phyloP scores from a whole-genome alignment of 1,140 invertebrate species.

The Formica selysi region DNA sequence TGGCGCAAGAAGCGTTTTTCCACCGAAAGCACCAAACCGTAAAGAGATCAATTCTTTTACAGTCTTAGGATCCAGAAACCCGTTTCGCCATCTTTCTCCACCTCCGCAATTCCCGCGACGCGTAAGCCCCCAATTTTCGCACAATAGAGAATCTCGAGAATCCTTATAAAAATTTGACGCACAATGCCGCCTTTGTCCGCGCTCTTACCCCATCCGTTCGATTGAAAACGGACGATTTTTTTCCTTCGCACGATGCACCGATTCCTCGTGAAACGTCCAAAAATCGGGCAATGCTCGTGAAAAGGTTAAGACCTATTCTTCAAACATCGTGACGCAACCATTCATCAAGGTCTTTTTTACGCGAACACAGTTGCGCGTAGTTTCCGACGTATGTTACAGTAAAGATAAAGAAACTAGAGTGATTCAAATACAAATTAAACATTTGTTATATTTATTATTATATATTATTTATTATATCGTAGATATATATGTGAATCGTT shows the following conservation, averaged over 20 bases:
- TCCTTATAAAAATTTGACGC: constrained; percentile 82
- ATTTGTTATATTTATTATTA: not conserved
- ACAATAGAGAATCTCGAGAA: constrained; percentile 81
- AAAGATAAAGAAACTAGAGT: not conserved
- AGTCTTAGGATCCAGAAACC: constrained; percentile 79
- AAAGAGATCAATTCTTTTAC: constrained; percentile 76
- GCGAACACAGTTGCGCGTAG: not conserved
- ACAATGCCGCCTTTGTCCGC: constrained; percentile 81
- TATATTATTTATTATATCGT: too few species aligned
- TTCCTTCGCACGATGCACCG: constrained; percentile 55
- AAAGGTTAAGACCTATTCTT: constrained; percentile 71
- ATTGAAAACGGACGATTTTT: constrained; percentile 80
- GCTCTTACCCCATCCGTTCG: constrained; percentile 80
- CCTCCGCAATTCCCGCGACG: constrained; percentile 75
- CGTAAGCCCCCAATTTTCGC: constrained; percentile 82
- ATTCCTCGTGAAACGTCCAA: constrained; percentile 76
- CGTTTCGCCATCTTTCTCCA: constrained; percentile 82
- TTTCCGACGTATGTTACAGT: not conserved
- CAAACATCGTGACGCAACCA: constrained; percentile 42
- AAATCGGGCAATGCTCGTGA: constrained; percentile 69
- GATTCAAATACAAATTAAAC: not conserved
- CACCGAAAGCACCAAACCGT: constrained; percentile 23
- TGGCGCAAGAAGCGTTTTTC: constrained; percentile 25
- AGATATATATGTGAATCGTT: not conserved
- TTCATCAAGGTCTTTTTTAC: constrained; percentile 59